These are phyloP conservation scores for Empidonax alnorum DNA, from an alignment of 2,113 vertebrate genomes.

Conservation along the genomic window DNA sequence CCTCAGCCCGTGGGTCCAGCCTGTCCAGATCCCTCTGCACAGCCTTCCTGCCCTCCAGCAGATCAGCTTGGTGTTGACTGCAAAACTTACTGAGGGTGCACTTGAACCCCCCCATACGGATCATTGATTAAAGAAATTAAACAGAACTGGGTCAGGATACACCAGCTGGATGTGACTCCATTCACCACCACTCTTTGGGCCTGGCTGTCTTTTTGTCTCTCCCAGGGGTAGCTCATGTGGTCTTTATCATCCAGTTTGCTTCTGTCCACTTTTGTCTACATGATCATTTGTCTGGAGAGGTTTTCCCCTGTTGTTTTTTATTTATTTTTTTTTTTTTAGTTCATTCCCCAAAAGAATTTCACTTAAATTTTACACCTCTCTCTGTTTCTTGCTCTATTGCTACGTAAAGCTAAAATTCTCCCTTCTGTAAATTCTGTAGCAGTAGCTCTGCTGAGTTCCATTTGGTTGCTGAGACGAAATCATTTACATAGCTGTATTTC, in stretches of 20 bases:
- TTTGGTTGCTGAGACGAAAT: not conserved
- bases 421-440: not conserved
- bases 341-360: not conserved
- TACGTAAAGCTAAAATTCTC: not conserved
- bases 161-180: not conserved
- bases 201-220: not conserved
- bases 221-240: not conserved
- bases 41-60: not conserved
- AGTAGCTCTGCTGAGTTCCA: not conserved
- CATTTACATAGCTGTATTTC: not conserved
- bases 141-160: not conserved
- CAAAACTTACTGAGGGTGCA: not conserved
- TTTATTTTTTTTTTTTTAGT: not conserved
- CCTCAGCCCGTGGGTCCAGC: accelerated
- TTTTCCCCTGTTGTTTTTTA: not conserved
- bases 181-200: not conserved
- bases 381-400: not conserved
- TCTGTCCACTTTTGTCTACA: not conserved
- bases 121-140: not conserved
- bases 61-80: not conserved
- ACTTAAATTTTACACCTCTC: not conserved
- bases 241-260: not conserved
- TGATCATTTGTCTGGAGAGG: not conserved
- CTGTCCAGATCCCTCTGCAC: not conserved
- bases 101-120: accelerated